Base-by-base conservation (phyloP, 2,113 vertebrate genomes). In the Trichechus manatus region DNA sequence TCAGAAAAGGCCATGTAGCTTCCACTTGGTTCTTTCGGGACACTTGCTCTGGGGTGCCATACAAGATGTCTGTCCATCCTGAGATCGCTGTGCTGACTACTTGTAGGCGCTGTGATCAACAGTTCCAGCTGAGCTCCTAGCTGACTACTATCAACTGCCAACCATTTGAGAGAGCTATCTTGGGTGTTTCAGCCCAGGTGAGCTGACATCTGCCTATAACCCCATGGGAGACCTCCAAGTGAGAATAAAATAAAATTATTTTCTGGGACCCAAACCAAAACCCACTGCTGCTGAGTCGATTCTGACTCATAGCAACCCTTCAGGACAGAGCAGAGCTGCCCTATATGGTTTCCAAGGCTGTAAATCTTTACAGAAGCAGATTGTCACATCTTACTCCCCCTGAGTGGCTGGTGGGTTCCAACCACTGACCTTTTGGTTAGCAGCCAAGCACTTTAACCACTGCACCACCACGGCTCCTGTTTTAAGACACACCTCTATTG, bases 61-160 rank as follows among this genome's bases (percentile, higher is more conserved):
- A 25, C 33, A 9, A 68, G 44, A 89, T 50, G 33, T 72, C 42
- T 50, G 9, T 19, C 47, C 13, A 6, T 17, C 15, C 61, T 70
- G 78, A 59, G 53, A 63, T 27, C 29, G 0, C 36, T 63, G 33
- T 11, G 31, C 44, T 72, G 23, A 36, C 63, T 25, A 9, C 23
- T 4, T 1, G 10, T 33, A 20, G 1, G 4, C 0, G 5, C 33
- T 29, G 72, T 29, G 33, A 68, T 63, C 82, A 39, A 5, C 1
- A 56, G 61, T 1, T 11, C 50, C 31, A 27, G 9, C 42, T 70
- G 31, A 0, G 4, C 39, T 66, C 36, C 10, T n/a, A 31, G 89
- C 61, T 36, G 50, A 78, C 50, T 39, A 10, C 66, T 20, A 14
- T 39, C 72, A 23, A 42, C 84, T 80, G 72, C 63, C 29, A 85